Base-by-base conservation (phyloP, 2,113 vertebrate species). In the Machaerirhynchus nigripectus region DNA sequence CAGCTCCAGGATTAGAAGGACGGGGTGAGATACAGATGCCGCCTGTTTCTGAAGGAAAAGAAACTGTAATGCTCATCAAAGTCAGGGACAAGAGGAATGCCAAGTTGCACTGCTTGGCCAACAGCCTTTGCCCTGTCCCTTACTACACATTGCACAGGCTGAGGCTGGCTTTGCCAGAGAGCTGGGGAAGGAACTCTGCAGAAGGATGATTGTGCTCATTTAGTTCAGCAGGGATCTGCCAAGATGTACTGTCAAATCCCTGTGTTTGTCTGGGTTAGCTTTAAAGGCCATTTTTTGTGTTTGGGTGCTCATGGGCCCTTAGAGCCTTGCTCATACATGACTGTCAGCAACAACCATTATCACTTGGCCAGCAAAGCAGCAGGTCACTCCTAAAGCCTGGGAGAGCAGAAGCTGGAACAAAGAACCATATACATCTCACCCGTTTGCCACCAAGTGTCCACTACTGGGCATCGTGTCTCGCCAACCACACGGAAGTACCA, bases 391-490 rank as follows among this genome's bases (percentile, higher is more conserved):
- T 61, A 30, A 71, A 76, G 52, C 52, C 44, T 76, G 39, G 11
- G 31, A 55, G 26, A 82, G 23, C 44, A 75, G 52, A 64, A 89
- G 37, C 35, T 89, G 33, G 46, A 82, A 35, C 1, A 3, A 67
- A 11, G 15, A 31, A 19, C 42, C 15, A 1, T 30, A 60, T 1
- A 0, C 26, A 70, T 86, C 96, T 98, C 96, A 99, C 99, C 99
- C 77, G 99, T 99, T 97, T 99, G 99, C 99, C 99, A 99, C 99
- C 99, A 99, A 1, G 98, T 99, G 96, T 99, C 99, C 95, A 99
- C 98, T 75, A 99, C 73, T 4, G 98, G 98, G 77, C 99, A 99
- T 33, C 95, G 98, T 93, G 97, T 68, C 8, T 99, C 98, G 2
- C 98, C 99, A 0, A 99, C 99, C 68, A 99, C 98, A 0, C 47